These are phyloP conservation scores for Leistus spinibarbis DNA, from an alignment of 2,888 invertebrate species.

Conservation along the genomic window DNA sequence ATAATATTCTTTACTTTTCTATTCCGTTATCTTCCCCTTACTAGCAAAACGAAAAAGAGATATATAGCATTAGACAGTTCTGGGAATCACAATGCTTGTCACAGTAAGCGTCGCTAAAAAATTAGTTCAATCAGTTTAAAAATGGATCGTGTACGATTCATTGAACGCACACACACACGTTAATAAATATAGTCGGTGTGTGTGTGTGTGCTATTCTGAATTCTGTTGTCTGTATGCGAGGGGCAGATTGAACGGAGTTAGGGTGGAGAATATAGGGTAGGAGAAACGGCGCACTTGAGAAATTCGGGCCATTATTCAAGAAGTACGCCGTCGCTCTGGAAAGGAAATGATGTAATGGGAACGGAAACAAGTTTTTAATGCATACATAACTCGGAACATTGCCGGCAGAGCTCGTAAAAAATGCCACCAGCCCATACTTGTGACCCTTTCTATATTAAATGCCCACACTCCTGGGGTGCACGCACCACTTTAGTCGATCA, in stretches of 20 bases:
- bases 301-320: slow-evolving; percentile 6
- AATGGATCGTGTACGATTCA: slow-evolving; percentile 26
- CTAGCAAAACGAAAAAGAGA: not conserved
- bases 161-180: slow-evolving; percentile 22
- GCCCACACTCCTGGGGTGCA: not conserved
- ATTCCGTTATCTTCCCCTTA: not conserved
- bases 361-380: slow-evolving; percentile 38
- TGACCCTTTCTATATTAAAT: not conserved
- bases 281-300: slow-evolving; percentile 2
- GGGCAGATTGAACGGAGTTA: not conserved
- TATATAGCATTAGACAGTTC: not conserved
- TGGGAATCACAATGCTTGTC: not conserved
- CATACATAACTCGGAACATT: slow-evolving; percentile 31
- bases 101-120: not conserved
- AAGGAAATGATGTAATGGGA: slow-evolving; percentile 33
- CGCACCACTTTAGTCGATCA: not conserved
- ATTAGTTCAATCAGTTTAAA: slow-evolving; percentile 32
- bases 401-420: slow-evolving; percentile 1
- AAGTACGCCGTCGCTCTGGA: not conserved
- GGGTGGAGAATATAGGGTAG: not conserved
- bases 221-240: not conserved
- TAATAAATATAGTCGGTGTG: not conserved
- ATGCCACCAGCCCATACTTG: not conserved
- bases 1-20: not conserved
- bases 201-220: not conserved